Evolutionary conservation across 2,888 invertebrate species (phyloP).

Genomic region (Phrixothrix hirtus): DNA sequence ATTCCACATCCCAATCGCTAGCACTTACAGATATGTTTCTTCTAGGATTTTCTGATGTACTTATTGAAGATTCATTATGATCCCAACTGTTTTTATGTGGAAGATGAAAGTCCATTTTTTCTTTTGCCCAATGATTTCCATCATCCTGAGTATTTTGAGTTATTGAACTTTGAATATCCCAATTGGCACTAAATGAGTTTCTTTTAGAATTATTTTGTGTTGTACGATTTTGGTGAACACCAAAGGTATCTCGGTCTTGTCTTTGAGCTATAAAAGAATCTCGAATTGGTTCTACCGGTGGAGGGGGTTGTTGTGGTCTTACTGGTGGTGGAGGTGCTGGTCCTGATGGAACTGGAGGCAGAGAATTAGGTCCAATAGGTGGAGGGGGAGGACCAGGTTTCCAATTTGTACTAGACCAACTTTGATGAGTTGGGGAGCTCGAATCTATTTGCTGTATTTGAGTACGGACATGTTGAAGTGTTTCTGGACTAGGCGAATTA

Average conservation of each 20-base stretch:
- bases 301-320: conserved; percentile 66
- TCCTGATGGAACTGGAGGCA: conserved; percentile 66
- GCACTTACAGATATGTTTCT: conserved; percentile 16
- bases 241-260: conserved; percentile 73
- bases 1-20: conserved; percentile 40
- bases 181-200: conserved; percentile 56
- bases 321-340: conserved; percentile 65
- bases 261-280: conserved; percentile 68
- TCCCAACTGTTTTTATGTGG: conserved; percentile 55
- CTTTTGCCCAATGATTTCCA: conserved; percentile 56
- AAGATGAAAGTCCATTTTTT: conserved; percentile 48
- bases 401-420: conserved; percentile 55
- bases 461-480: conserved; percentile 37
- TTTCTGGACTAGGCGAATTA: conserved; percentile 50
- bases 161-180: conserved; percentile 53
- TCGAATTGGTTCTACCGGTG: conserved; percentile 65
- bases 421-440: conserved; percentile 52
- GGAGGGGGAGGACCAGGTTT: conserved; percentile 67
- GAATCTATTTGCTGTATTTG: conserved; percentile 51
- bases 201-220: conserved; percentile 50
- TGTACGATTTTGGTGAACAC: conserved; percentile 67
- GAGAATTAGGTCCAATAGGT: conserved; percentile 59
- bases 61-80: conserved; percentile 54
- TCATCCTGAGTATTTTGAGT: conserved; percentile 53
- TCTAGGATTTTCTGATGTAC: conserved; percentile 52